A percentile compares a stretch with the other conserved stretches of the same genome.
These are phyloP conservation scores for Calameuta pallipes DNA, from an alignment of 2,888 invertebrate genomes.

Conservation along the genomic window DNA sequence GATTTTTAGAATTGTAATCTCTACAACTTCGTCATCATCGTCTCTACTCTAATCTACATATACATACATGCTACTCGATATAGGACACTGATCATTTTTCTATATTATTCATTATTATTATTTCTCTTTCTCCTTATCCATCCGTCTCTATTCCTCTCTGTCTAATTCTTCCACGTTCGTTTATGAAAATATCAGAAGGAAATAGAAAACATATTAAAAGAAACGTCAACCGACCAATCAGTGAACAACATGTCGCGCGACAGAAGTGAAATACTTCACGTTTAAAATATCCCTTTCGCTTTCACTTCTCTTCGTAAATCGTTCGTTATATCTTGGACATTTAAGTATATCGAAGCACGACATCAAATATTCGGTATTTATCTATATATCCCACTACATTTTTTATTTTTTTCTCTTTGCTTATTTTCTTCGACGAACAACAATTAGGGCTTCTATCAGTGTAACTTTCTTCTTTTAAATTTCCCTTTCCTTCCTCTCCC, in stretches of 20 bases:
- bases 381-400: constrained; percentile 12
- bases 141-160: background rate
- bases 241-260: background rate
- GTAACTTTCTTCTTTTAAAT: background rate
- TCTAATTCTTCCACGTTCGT: background rate
- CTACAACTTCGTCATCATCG: background rate
- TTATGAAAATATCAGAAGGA: background rate
- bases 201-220: background rate
- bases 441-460: background rate
- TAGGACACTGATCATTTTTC: constrained; percentile 22
- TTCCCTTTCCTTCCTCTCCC: constrained; percentile 15
- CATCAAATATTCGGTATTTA: constrained; percentile 30
- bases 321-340: constrained; percentile 34
- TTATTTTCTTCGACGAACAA: background rate
- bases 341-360: constrained; percentile 37
- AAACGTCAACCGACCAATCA: background rate
- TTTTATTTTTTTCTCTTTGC: constrained; percentile 15
- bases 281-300: background rate
- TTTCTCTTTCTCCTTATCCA: background rate
- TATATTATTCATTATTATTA: background rate
- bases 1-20: constrained; percentile 1
- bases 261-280: background rate
- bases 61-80: constrained; percentile 8
- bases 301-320: background rate
- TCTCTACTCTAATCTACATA: background rate